Base-by-base conservation (phyloP, 2,113 vertebrate genomes). In the Cebus imitator region DNA sequence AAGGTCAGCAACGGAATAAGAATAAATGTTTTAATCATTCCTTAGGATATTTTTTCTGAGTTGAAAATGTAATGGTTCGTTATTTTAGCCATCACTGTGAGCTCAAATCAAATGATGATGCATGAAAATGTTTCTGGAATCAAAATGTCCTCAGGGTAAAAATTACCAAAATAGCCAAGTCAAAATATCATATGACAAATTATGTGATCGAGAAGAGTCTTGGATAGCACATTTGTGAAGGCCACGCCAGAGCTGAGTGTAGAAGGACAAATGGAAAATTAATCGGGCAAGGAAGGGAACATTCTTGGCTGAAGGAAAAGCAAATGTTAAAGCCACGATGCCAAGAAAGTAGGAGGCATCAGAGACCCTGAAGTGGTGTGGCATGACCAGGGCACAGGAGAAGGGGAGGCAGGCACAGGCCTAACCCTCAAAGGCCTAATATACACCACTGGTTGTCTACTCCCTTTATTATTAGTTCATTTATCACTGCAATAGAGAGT, bases 101-200 rank as follows among this genome's bases (percentile, higher is more conserved):
- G 92, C 37, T 86, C 40, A 70, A 89, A 73, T 92, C 55, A 79
- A 94, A 84, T 30, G 21, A 90, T 25, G 11, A 8, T 50, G 1
- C 32, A 45, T 52, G 68, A 85, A 93, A 89, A 48, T 68, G 8
- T 68, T 91, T 78, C 85, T 94, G 68, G 45, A 88, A 37, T 94
- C 64, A 70, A 91, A 90, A 75, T 50, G 27, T 82, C 68, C 52
- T 87, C 75, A 64, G 7, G 48, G 55, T 70, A 87, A 93, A 97
- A 90, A 80, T 21, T 87, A 75, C 40, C 75, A 52, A 89, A 96
- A 84, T 21, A 87, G 35, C 45, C 66, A 48, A 78, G 35, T 78
- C 72, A 82, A 84, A 90, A 72, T 57, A 70, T 76, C 48, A 27
- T 37, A n/a, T 52, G 50, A 91, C n/a, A 27, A 88, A 87, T 73